phyloP scores from a whole-genome alignment of 2,888 invertebrate species.

The Phengaris arion region DNA sequence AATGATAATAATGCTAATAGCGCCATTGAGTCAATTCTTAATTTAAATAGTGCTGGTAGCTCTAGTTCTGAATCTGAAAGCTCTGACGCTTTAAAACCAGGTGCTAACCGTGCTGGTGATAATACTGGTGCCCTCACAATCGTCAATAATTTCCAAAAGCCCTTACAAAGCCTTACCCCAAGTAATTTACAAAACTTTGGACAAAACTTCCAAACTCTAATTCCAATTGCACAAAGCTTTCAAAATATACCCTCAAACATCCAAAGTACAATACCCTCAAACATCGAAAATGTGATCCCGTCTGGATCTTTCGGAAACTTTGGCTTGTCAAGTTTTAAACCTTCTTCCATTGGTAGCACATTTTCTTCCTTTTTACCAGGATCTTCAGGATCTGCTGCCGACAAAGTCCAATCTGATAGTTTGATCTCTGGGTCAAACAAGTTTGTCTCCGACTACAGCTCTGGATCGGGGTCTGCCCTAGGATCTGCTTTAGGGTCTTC shows the following conservation, averaged over 20 bases:
- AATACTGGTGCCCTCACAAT: background rate
- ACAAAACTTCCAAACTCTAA: background rate
- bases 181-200: background rate
- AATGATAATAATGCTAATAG: background rate
- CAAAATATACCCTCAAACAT: background rate
- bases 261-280: background rate
- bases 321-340: background rate
- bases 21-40: background rate
- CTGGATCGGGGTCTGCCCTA: constrained; percentile 30
- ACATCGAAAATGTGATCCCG: background rate
- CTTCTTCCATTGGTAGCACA: background rate
- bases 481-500: constrained; percentile 14
- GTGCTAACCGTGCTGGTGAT: constrained; percentile 23
- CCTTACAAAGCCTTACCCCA: background rate
- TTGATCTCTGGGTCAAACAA: constrained; percentile 25
- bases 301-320: background rate
- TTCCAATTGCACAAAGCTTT: background rate
- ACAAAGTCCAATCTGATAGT: constrained; percentile 9
- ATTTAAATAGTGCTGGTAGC: too few species aligned
- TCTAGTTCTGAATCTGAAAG: background rate
- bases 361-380: background rate
- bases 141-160: background rate
- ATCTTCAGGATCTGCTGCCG: constrained; percentile 15
- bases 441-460: constrained; percentile 29
- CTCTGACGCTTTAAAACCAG: constrained; percentile 11